phyloP scores from a whole-genome alignment of 2,113 vertebrate genomes.

The Paracanthobrama guichenoti region DNA sequence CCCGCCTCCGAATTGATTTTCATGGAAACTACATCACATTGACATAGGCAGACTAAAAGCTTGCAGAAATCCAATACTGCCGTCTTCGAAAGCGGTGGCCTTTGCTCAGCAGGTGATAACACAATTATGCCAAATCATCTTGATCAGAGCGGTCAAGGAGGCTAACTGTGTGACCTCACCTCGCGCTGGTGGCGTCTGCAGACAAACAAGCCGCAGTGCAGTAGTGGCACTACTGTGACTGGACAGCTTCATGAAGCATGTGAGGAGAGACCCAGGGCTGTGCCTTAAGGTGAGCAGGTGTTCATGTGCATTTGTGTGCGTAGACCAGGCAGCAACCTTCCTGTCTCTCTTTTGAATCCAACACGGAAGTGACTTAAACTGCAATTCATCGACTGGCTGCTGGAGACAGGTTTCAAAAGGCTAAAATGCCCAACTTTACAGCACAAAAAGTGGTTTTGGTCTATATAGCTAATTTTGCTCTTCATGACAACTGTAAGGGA shows the following conservation, averaged over 20 bases:
- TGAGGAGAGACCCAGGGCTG: neutral
- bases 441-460: no score
- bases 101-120: constrained; percentile 41
- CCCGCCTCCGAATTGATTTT: constrained; percentile 20
- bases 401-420: no score
- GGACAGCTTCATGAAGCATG: neutral
- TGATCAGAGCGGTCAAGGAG: neutral
- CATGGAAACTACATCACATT: constrained; percentile 37
- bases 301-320: neutral
- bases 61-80: constrained; percentile 30
- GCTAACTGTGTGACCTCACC: constrained; percentile 21
- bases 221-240: neutral
- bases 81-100: constrained; percentile 3
- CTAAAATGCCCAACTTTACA: no score
- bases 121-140: constrained; percentile 39
- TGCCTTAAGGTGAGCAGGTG: constrained; percentile 12
- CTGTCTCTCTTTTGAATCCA: no score
- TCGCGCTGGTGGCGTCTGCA: neutral
- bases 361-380: no score
- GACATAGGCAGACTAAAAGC: constrained; percentile 25
- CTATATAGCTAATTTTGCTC: no score
- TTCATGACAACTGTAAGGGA: no score
- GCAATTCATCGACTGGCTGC: no score
- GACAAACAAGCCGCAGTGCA: constrained; percentile 8
- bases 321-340: neutral